These are phyloP conservation scores for Drosophila sproati DNA, from an alignment of 1,140 invertebrate genomes.

Conservation along the genomic window DNA sequence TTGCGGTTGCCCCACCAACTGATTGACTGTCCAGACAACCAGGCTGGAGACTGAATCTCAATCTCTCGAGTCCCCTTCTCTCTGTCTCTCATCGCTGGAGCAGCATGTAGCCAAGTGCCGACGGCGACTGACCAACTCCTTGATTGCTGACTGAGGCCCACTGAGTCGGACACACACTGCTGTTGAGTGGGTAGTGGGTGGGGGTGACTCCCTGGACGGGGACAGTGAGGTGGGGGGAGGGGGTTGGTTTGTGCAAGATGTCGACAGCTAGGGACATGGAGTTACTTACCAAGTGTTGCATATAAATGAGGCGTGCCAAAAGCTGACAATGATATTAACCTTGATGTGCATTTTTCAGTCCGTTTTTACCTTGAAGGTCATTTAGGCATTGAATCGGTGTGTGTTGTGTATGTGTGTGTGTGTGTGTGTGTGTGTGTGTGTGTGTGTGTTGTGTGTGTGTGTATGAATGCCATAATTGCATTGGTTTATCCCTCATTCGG, in stretches of 20 bases:
- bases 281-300: conserved; percentile 42
- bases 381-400: neutral
- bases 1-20: conserved; percentile 27
- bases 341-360: conserved; percentile 49
- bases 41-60: conserved; percentile 12
- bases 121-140: conserved; percentile 29
- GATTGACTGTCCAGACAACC: conserved; percentile 46
- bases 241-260: neutral
- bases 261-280: conserved; percentile 2
- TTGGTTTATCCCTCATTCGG: neutral
- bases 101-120: conserved; percentile 54
- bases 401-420: neutral
- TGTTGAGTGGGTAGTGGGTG: neutral
- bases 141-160: conserved; percentile 4
- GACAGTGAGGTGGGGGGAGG: neutral
- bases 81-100: conserved; percentile 40
- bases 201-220: neutral
- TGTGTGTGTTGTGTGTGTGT: too few species aligned
- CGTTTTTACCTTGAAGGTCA: conserved; percentile 51
- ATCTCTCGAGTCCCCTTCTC: neutral
- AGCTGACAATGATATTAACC: conserved; percentile 79
- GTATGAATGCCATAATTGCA: neutral
- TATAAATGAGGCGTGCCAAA: conserved; percentile 74
- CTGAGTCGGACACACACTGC: neutral
- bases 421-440: too few species aligned